Evolutionary conservation across 2,888 invertebrate genomes (phyloP).

Genomic region (Heliconius sara): DNA sequence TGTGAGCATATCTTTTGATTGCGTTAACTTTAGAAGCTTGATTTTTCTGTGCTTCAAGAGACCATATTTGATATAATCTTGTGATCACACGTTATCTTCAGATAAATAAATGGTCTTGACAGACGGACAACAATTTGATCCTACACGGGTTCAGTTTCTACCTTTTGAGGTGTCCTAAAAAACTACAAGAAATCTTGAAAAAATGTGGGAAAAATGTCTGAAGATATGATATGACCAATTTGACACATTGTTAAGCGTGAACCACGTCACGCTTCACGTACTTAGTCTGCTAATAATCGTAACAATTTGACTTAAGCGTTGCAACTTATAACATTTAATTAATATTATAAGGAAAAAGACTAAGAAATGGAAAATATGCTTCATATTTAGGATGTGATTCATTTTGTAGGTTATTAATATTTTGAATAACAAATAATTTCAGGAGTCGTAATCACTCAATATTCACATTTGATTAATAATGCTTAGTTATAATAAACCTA

Average conservation of each 20-base stretch:
- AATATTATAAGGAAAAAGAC: constrained; percentile 3
- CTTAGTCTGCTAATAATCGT: background rate
- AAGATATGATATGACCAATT: background rate
- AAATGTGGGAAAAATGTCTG: background rate
- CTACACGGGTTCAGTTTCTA: too few species aligned
- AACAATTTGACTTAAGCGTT: background rate
- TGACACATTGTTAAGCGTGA: background rate
- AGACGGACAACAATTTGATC: too few species aligned
- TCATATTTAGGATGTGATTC: constrained; percentile 3
- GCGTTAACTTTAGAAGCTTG: too few species aligned
- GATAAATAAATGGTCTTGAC: too few species aligned
- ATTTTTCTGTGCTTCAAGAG: too few species aligned
- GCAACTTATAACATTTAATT: background rate
- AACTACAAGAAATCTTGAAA: background rate
- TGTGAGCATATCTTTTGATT: too few species aligned
- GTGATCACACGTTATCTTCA: too few species aligned
- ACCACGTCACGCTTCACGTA: background rate
- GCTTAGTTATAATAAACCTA: background rate
- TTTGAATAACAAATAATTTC: background rate
- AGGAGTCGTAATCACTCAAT: background rate
- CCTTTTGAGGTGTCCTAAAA: too few species aligned
- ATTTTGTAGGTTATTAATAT: constrained; percentile 6
- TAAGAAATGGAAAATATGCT: background rate
- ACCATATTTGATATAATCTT: too few species aligned
- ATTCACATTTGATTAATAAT: background rate